Percentiles rank a stretch among this genome's conserved stretches.
These are phyloP conservation scores for Pantherophis guttatus DNA, from an alignment of 2,113 vertebrate genomes.

Conservation along the genomic window DNA sequence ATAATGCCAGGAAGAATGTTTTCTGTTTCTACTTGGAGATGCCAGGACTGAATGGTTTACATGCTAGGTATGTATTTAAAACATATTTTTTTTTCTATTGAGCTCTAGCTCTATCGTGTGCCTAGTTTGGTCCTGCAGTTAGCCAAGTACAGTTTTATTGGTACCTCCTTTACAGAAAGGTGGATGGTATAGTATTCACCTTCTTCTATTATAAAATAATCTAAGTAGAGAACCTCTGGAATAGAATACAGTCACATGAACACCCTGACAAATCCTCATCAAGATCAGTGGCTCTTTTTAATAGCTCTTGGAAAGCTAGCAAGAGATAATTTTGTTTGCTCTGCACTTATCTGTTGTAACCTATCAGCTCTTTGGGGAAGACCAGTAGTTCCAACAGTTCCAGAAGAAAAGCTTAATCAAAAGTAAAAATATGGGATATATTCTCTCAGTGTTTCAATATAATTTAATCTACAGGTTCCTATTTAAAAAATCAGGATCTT, in stretches of 20 bases:
- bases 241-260: not conserved
- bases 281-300: not conserved
- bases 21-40: not conserved
- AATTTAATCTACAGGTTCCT: not conserved
- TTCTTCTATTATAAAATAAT: not conserved
- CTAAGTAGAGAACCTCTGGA: not conserved
- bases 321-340: constrained; percentile 5
- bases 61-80: not conserved
- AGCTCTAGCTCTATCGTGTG: not conserved
- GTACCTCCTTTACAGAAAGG: not conserved
- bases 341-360: not conserved
- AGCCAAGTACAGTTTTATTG: not conserved
- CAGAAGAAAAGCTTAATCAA: not conserved
- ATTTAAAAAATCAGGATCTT: not conserved
- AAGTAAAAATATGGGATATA: not conserved
- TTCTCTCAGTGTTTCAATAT: not conserved
- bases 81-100: not conserved
- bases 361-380: not conserved
- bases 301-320: not conserved
- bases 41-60: not conserved
- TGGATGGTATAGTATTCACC: not conserved
- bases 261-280: not conserved
- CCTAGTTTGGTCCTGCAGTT: not conserved
- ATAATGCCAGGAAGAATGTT: not conserved
- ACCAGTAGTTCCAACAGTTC: not conserved